Evolutionary conservation across 2,113 vertebrate species (phyloP).

Genomic region (Tetraodon nigroviridis): DNA sequence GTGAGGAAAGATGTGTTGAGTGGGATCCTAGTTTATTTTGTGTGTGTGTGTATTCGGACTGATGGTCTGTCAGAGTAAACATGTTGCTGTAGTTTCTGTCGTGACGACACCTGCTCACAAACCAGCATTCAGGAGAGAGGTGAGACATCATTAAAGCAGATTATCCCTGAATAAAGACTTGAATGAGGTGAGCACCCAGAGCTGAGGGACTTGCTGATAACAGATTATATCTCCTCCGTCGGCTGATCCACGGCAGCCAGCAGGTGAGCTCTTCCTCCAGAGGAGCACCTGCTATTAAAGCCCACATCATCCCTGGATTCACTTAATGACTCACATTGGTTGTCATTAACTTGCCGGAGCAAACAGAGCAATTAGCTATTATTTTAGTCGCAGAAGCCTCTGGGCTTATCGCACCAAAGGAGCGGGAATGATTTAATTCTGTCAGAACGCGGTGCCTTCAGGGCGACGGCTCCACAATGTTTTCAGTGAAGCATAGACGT

Average conservation of each 20-base stretch:
- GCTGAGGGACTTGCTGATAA: conserved; percentile 32
- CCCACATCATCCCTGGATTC: neutral
- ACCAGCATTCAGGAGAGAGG: conserved; percentile 26
- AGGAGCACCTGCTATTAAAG: conserved; percentile 39
- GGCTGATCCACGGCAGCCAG: conserved; percentile 28
- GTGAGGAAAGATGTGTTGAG: neutral
- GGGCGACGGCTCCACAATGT: conserved; percentile 33
- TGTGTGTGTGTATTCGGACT: neutral
- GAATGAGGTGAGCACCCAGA: conserved; percentile 28
- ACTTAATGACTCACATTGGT: conserved; percentile 31
- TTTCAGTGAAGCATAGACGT: conserved; percentile 50
- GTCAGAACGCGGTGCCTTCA: conserved; percentile 21
- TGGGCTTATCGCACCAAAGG: conserved; percentile 19
- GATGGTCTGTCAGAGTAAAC: too few relatives aligned
- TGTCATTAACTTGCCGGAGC: conserved; percentile 38
- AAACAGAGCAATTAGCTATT: conserved; percentile 43
- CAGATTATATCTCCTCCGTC: conserved; percentile 40
- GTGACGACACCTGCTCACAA: conserved; percentile 43
- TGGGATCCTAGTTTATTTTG: neutral
- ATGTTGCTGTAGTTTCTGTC: neutral
- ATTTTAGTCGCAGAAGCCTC: conserved; percentile 26
- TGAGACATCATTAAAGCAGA: conserved; percentile 64
- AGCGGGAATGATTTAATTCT: conserved; percentile 25
- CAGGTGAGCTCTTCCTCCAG: conserved; percentile 37
- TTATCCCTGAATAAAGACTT: conserved; percentile 60